Percentiles rank a stretch among this genome's conserved stretches.
Conservation (phyloP, 92 coral and sea anemone genomes). For the Bergia sp. region DNA sequence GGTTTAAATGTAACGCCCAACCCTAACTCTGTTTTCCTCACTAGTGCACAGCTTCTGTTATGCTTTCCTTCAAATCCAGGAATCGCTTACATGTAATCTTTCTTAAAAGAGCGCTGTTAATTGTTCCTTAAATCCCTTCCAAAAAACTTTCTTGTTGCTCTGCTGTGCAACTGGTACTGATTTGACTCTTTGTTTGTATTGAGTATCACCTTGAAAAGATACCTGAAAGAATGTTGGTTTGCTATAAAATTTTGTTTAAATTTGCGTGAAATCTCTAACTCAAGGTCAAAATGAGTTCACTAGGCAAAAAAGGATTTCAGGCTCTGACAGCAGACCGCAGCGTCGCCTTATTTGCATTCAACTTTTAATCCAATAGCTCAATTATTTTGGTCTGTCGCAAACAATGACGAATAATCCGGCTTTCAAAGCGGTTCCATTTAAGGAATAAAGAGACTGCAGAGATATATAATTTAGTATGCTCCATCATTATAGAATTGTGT, state of each 20-base stretch:
- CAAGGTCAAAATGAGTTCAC: neutral
- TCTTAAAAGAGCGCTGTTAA: neutral
- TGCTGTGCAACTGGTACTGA: neutral
- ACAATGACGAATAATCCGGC: neutral
- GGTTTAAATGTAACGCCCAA: neutral
- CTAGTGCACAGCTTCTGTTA: too few relatives aligned
- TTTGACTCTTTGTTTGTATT: too few relatives aligned
- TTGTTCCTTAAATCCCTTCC: too few relatives aligned
- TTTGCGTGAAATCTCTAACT: neutral
- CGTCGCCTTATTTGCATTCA: neutral
- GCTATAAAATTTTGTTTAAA: neutral
- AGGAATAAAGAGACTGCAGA: too few relatives aligned
- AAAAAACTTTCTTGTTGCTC: neutral
- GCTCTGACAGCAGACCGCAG: too few relatives aligned
- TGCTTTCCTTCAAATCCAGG: too few relatives aligned
- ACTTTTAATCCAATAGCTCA: neutral
- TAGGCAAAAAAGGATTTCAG: neutral
- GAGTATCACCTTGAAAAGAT: too few relatives aligned
- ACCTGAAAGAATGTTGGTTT: too few relatives aligned
- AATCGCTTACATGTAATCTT: neutral
- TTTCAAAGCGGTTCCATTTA: neutral
- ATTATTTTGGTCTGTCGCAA: neutral
- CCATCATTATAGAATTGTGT: too few relatives aligned
- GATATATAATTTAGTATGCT: too few relatives aligned
- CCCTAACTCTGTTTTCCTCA: too few relatives aligned